These are phyloP conservation scores for Drosophila ananassae DNA, from an alignment of 1,140 invertebrate species.

Conservation along the genomic window DNA sequence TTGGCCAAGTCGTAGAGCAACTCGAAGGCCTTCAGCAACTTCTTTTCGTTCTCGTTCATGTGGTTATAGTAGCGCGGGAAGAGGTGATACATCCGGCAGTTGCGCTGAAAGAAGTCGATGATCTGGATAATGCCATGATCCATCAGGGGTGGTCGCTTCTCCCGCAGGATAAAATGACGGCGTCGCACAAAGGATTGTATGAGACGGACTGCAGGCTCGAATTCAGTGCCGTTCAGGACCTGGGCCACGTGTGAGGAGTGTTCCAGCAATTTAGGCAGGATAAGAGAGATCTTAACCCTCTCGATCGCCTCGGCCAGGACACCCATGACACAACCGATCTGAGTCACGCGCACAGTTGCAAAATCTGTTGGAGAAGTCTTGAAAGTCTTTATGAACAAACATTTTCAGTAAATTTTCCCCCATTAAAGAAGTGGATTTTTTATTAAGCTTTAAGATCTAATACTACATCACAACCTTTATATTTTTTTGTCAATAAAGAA, in stretches of 20 bases:
- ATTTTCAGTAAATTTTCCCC: too few relatives aligned
- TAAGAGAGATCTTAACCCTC: slow-evolving; percentile 58
- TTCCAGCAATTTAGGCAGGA: slow-evolving; percentile 49
- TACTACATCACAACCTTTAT: too few relatives aligned
- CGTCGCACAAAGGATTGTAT: slow-evolving; percentile 46
- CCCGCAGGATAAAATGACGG: slow-evolving; percentile 37
- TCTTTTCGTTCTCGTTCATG: slow-evolving; percentile 9
- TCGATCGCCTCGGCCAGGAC: slow-evolving; percentile 39
- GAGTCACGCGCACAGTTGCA: slow-evolving; percentile 12
- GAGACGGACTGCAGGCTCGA: slow-evolving; percentile 23
- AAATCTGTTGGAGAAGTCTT: slow-evolving; percentile 40
- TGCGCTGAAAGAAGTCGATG: slow-evolving; percentile 62
- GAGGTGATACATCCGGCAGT: slow-evolving; percentile 28
- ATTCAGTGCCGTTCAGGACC: slow-evolving; percentile 30
- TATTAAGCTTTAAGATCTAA: too few relatives aligned
- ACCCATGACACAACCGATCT: slow-evolving; percentile 40
- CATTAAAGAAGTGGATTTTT: too few relatives aligned
- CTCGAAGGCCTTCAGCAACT: slow-evolving; percentile 40
- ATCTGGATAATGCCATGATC: slow-evolving; percentile 61
- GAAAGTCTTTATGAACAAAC: too few relatives aligned
- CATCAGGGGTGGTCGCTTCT: slow-evolving; percentile 40
- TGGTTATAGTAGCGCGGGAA: slow-evolving; percentile 23
- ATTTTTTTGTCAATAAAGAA: too few relatives aligned
- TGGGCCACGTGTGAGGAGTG: slow-evolving; percentile 9
- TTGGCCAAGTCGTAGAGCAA: slow-evolving; percentile 34